Base-by-base conservation (phyloP, 2,888 invertebrate species). In the Meteorus colon region DNA sequence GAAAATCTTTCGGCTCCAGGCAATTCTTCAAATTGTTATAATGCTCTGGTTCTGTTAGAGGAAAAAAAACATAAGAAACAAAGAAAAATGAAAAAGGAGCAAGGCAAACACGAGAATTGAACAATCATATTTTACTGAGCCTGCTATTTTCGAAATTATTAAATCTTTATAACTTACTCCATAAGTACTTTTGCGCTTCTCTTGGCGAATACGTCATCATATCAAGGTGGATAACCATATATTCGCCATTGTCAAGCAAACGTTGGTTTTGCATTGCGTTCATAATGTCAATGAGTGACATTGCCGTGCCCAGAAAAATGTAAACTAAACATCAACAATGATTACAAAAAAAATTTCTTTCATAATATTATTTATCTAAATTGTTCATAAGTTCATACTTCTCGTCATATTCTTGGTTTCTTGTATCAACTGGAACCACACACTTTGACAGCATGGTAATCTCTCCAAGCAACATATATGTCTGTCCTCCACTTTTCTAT, bases 201-300 rank as follows among this genome's bases (percentile, higher is more conserved):
- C 92, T 91, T 81, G 92, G 92, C 24, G 95, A 93, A 89, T 96
- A 96, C n/a, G 95, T 95, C 92, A 95, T 94, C 93, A 95, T 96
- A 88, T 98, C 98, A 24, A 98, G 96, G 89, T 96, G 96, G 87
- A 99, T 97, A 78, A 99, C 96, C 92, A 97, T 95, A 90, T 98
- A 98, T 88, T 98, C 96, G 31, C 98, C 98, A 80, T 96, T 94
- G 74, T 95, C 95, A 87, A 98, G 95, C 76, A 98, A 90, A 81
- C 96, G 95, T 60, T 95, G 92, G 45, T 95, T 94, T 87, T 98
- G 96, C 96, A 99, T 97, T 29, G 95, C 94, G 48, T 93, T 93
- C 95, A 98, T 96, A 92, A 98, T 94, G 83, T 97, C 96, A 78
- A 97, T 94, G 73, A 98, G 92, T 4, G 96, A 95, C 77, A 94